phyloP scores from a whole-genome alignment of 1,140 invertebrate genomes.

The Helicoverpa armigera region DNA sequence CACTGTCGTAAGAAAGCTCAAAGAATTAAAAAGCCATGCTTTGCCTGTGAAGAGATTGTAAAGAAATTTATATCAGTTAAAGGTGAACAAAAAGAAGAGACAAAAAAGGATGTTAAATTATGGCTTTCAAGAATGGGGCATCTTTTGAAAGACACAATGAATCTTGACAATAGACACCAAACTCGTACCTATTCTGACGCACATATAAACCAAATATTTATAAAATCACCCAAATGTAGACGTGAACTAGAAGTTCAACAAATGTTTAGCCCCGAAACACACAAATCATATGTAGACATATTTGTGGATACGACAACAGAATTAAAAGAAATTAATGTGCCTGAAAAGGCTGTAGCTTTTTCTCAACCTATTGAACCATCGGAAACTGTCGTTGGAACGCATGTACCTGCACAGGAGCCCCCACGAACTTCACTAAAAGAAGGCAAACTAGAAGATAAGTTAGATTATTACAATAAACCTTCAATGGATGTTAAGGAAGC shows the following conservation, averaged over 20 bases:
- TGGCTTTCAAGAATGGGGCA: conserved; percentile 56
- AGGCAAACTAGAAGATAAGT: not conserved
- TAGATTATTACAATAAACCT: not conserved
- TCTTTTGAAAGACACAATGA: conserved; percentile 48
- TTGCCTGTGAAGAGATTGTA: conserved; percentile 44
- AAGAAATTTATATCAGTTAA: conserved; percentile 42
- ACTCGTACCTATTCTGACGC: conserved; percentile 27
- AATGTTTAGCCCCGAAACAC: conserved; percentile 11
- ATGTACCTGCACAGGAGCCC: not conserved
- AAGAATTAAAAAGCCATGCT: conserved; percentile 44
- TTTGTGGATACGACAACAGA: not conserved
- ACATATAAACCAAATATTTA: conserved; percentile 23
- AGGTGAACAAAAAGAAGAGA: conserved; percentile 39
- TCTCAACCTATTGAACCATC: not conserved
- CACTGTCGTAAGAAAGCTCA: conserved; percentile 56
- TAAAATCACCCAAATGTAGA: conserved; percentile 18
- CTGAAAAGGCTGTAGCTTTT: not conserved
- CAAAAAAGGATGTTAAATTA: conserved; percentile 46
- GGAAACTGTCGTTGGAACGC: not conserved
- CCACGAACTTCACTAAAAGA: not conserved
- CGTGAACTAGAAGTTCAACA: conserved; percentile 19
- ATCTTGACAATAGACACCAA: conserved; percentile 48
- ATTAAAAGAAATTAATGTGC: not conserved
- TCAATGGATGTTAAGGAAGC: conserved; percentile 50
- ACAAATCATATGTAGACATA: not conserved